Percentiles rank a stretch among this genome's conserved stretches.
Conservation (phyloP, 2,888 invertebrate species). For the Spilosoma lubricipeda region DNA sequence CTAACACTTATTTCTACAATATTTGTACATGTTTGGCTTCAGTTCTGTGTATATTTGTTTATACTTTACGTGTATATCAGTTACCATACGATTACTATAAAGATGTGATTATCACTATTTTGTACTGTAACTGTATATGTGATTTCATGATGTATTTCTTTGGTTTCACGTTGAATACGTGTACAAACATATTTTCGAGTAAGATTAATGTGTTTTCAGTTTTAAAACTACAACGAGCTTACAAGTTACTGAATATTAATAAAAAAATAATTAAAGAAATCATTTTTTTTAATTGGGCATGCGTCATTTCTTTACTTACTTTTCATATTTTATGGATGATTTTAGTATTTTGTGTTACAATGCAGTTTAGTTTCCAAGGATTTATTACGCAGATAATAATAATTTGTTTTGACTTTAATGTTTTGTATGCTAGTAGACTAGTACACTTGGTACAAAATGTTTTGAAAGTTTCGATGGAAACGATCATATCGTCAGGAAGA, state of each 20-base stretch:
- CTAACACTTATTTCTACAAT: not conserved
- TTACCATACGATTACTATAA: not conserved
- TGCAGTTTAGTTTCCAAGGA: not conserved
- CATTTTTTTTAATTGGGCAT: not conserved
- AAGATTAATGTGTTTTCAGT: not conserved
- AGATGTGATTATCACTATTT: not conserved
- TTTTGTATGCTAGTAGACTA: conserved; percentile 1
- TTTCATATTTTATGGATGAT: not conserved
- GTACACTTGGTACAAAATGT: not conserved
- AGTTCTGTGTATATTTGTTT: not conserved
- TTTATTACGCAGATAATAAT: not conserved
- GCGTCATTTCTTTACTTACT: not conserved
- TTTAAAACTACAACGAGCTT: not conserved
- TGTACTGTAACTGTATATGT: not conserved
- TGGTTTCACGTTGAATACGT: not conserved
- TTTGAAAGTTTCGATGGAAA: not conserved
- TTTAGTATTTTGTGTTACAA: not conserved
- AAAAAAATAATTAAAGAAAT: not conserved
- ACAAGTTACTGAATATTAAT: not conserved
- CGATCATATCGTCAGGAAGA: not conserved
- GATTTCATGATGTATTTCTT: not conserved
- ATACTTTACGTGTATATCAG: not conserved
- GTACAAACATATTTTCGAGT: not conserved
- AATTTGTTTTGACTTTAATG: not conserved
- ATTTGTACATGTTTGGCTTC: not conserved